Conservation (phyloP, 2,113 vertebrate genomes). For the Nothoprocta pentlandii region DNA sequence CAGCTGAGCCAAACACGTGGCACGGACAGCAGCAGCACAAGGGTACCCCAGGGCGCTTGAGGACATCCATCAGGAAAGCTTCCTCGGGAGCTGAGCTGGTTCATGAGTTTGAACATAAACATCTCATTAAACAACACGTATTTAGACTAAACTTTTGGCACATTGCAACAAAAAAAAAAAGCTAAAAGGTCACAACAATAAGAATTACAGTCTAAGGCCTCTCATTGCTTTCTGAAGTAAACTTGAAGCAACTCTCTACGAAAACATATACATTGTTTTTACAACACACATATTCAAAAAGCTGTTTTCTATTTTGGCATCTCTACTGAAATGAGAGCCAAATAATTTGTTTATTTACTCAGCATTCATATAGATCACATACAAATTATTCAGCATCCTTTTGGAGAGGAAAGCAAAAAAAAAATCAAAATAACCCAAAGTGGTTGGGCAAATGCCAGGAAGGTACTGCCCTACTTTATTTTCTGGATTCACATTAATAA, state of each 20-base stretch:
- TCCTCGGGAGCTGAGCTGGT: conserved; percentile 46
- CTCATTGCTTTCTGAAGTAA: conserved; percentile 14
- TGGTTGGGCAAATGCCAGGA: conserved; percentile 14
- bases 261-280: conserved; percentile 51
- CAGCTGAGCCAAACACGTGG: neutral
- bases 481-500: conserved; percentile 21
- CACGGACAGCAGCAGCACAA: neutral
- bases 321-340: conserved; percentile 34
- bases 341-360: conserved; percentile 33
- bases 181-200: conserved; percentile 42
- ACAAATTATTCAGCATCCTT: conserved; percentile 50
- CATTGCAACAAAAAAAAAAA: conserved; percentile 9
- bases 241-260: conserved; percentile 28
- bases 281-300: conserved; percentile 45
- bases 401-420: conserved; percentile 30
- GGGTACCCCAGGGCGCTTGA: conserved; percentile 14
- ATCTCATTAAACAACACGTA: conserved; percentile 50
- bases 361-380: conserved; percentile 56
- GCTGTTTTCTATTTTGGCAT: conserved; percentile 64
- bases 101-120: conserved; percentile 59
- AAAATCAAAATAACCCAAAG: conserved; percentile 22
- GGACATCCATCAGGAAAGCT: conserved; percentile 56
- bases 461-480: conserved; percentile 21
- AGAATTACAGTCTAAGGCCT: conserved; percentile 55
- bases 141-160: conserved; percentile 59